phyloP scores from a whole-genome alignment of 2,113 vertebrate genomes.

The Perccottus glenii region DNA sequence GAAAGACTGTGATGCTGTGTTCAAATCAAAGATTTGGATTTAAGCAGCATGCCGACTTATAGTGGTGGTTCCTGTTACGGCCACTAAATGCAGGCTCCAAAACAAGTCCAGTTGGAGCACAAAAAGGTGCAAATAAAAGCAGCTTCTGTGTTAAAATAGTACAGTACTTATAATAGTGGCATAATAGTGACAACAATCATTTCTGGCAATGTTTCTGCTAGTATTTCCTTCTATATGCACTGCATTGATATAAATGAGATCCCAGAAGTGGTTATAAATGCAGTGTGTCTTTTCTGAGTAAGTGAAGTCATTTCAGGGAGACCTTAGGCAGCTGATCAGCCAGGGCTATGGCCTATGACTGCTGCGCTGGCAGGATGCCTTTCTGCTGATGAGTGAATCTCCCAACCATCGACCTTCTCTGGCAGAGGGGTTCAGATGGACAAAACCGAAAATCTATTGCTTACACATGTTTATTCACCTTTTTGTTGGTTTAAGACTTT shows the following conservation, averaged over 20 bases:
- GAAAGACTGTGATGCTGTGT: slow-evolving; percentile 19
- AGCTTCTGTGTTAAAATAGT: no score
- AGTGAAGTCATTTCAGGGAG: slow-evolving; percentile 25
- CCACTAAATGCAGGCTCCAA: no score
- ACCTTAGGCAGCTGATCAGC: slow-evolving; percentile 31
- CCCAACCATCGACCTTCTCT: slow-evolving; percentile 23
- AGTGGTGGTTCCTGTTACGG: no score
- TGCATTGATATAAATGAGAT: neutral
- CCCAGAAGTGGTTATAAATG: neutral
- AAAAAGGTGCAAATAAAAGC: no score
- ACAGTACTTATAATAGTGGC: no score
- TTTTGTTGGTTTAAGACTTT: no score
- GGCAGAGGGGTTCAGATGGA: slow-evolving; percentile 1
- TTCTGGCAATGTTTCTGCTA: neutral
- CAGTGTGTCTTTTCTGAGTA: slow-evolving; percentile 4
- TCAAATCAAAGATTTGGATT: neutral
- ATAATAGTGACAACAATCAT: no score
- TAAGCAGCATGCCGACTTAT: no score
- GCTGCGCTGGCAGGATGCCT: slow-evolving; percentile 44
- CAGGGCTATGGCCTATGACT: slow-evolving; percentile 16
- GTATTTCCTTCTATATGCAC: neutral
- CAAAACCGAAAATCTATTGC: slow-evolving; percentile 2
- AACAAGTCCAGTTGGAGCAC: no score
- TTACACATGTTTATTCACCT: neutral
- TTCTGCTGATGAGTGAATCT: slow-evolving; percentile 36